Base-by-base conservation (phyloP, 2,888 invertebrate species). In the Apamea sordens region DNA sequence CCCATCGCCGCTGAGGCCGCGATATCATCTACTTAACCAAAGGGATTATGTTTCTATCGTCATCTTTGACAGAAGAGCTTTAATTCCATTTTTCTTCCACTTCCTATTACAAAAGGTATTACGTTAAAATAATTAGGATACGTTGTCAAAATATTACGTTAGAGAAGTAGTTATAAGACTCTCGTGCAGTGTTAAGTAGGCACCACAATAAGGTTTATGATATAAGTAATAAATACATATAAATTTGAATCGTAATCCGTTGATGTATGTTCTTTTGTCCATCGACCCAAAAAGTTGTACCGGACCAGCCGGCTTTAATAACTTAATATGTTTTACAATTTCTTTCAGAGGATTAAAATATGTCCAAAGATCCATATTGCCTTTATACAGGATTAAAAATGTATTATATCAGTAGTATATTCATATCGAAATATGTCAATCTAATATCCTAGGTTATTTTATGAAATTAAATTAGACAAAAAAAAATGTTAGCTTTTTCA, bases 201-300 rank as follows among this genome's bases (percentile, higher is more conserved):
- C 89, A 90, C 90, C 92, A 93, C 94, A 94, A 94, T 94, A 92
- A 91, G 91, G 91, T 91, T 93, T 92, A 93, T 90, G 91, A 91
- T 92, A 91, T 92, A 93, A 94, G 93, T 92, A 93, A 94, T 89
- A 89, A 89, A 89, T 93, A 94, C 93, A 91, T 93, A 95, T 95
- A 95, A 95, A 95, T 95, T 95, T 93, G 93, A 94, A 92, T 93
- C 93, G 91, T 95, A 96, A 96, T 95, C 96, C 95, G 93, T 92
- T 95, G 96, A 96, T 94, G 92, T 94, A 95, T 94, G 91, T 91
- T 90, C 93, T 92, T 93, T 94, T 94, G 93, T 95, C 90, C 92
- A 86, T 88, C 87, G 87, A 65, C 79, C 83, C 85, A 86, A 95
- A 94, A 92, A 91, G 80, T 89, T 91, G 91, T 92, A 91, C 91